Conservation (phyloP, 2,797 vertebrate species). For the Leontopithecus rosalia region DNA sequence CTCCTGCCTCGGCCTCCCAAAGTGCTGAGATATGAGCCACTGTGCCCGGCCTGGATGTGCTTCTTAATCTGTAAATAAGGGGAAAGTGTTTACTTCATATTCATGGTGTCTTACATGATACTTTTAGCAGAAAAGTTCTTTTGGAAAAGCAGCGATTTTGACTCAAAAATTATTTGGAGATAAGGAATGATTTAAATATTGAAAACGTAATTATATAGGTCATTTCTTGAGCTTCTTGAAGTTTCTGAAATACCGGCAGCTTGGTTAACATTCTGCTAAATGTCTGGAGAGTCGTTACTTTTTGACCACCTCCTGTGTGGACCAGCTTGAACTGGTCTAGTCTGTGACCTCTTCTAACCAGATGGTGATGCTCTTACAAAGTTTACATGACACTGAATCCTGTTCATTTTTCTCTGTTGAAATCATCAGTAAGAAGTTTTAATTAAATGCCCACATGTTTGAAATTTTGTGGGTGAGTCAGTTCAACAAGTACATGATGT, state of each 20-base stretch:
- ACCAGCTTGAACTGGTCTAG: slow-evolving; percentile 9
- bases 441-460: slow-evolving; percentile 71
- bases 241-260: not conserved
- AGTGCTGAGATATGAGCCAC: not conserved
- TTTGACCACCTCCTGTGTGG: not conserved
- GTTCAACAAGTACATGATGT: slow-evolving; percentile 28
- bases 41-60: not conserved
- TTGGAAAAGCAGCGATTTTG: slow-evolving; percentile 14
- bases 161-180: not conserved
- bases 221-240: slow-evolving; percentile 12
- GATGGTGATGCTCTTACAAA: not conserved
- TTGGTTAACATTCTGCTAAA: not conserved
- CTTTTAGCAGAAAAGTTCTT: slow-evolving; percentile 25
- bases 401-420: slow-evolving; percentile 64
- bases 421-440: slow-evolving; percentile 54
- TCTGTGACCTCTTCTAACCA: slow-evolving; percentile 39
- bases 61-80: not conserved
- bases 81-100: not conserved
- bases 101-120: not conserved
- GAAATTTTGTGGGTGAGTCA: slow-evolving; percentile 62
- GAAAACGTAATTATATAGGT: not conserved
- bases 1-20: not conserved
- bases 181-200: slow-evolving; percentile 5
- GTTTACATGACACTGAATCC: not conserved
- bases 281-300: not conserved